Conservation (phyloP, 2,113 vertebrate species). For the Azemiops feae region DNA sequence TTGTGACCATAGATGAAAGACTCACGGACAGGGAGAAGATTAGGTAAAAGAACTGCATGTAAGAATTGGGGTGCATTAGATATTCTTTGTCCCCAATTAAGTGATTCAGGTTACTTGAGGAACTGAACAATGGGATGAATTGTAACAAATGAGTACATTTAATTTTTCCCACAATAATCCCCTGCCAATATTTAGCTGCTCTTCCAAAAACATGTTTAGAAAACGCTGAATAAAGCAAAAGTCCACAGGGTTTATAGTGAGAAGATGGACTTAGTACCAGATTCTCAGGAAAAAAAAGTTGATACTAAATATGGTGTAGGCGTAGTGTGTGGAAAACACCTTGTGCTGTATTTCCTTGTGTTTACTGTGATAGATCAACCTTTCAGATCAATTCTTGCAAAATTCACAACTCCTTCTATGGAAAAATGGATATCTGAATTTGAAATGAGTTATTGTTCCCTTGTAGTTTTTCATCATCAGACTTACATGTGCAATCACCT, state of each 20-base stretch:
- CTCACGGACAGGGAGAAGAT: neutral
- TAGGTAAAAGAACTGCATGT: neutral
- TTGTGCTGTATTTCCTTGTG: neutral
- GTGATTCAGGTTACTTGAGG: neutral
- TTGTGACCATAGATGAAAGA: neutral
- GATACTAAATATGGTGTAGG: neutral
- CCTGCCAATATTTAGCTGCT: neutral
- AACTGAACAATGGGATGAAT: neutral
- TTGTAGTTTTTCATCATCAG: neutral
- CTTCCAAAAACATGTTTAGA: fast-evolving
- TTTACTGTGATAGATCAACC: neutral
- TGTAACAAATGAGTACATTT: neutral
- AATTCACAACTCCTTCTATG: neutral
- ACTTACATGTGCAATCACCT: neutral
- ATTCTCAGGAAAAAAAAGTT: neutral
- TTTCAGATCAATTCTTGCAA: neutral
- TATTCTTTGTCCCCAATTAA: neutral
- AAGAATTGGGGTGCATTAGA: neutral
- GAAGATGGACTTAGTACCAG: neutral
- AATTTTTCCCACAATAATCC: fast-evolving
- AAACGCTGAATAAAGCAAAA: fast-evolving
- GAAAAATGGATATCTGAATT: neutral
- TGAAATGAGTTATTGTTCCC: neutral
- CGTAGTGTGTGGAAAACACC: neutral
- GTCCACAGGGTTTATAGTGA: fast-evolving